phyloP scores from a whole-genome alignment of 2,797 vertebrate genomes.

The Xerus rutilus region DNA sequence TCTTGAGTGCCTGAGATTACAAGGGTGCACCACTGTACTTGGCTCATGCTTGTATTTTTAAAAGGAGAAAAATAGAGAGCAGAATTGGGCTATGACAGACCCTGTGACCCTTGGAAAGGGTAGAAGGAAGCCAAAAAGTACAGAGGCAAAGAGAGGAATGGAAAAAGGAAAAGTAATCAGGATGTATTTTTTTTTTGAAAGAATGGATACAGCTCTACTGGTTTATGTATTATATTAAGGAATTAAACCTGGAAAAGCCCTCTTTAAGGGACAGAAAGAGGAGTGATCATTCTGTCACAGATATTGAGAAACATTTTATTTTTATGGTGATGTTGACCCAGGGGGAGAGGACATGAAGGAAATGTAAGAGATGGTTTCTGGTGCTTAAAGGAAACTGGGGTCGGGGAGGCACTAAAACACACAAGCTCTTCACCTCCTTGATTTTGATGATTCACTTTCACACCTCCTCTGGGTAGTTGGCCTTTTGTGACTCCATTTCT shows the following conservation, averaged over 20 bases:
- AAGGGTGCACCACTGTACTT: too few relatives aligned
- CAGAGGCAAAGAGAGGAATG: not conserved
- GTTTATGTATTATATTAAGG: conserved; percentile 10
- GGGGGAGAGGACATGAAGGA: not conserved
- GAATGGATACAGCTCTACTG: not conserved
- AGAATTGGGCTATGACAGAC: not conserved
- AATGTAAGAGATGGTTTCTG: conserved; percentile 7
- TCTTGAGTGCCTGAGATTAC: too few relatives aligned
- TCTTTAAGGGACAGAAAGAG: not conserved
- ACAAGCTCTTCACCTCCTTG: not conserved
- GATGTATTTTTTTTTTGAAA: conserved; percentile 4
- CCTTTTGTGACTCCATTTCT: conserved; percentile 10
- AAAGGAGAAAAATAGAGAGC: not conserved
- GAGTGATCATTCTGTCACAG: conserved; percentile 2
- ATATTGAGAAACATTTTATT: conserved; percentile 32
- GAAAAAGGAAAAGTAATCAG: conserved; percentile 2
- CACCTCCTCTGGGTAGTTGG: not conserved
- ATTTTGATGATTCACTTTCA: not conserved
- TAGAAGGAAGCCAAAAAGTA: not conserved
- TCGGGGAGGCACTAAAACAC: rapidly evolving
- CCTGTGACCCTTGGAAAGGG: not conserved
- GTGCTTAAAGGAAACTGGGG: not conserved
- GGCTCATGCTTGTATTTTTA: not conserved
- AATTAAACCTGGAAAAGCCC: conserved; percentile 42
- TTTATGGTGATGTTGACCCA: not conserved